Percentiles rank a stretch among this genome's conserved stretches.
Evolutionary conservation across 2,113 vertebrate species (phyloP).

Genomic region (Lycocorax pyrrhopterus): DNA sequence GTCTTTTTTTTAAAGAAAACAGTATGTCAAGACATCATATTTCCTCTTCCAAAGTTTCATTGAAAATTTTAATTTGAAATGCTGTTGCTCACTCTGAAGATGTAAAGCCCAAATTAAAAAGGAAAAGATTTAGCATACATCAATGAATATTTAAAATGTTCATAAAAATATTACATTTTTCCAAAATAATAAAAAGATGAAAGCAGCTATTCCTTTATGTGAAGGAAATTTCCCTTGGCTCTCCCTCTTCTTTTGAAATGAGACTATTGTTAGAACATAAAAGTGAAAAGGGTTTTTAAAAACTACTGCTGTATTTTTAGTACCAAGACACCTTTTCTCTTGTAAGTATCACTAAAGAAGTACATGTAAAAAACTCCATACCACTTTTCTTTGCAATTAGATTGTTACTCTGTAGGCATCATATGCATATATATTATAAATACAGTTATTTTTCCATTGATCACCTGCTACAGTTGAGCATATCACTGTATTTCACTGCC

Average conservation of each 20-base stretch:
- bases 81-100: conserved; percentile 26
- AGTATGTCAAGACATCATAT: conserved; percentile 7
- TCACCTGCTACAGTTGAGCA: neutral
- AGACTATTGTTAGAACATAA: neutral
- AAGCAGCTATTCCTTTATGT: conserved; percentile 49
- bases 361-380: neutral
- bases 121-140: neutral
- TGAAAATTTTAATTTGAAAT: conserved; percentile 24
- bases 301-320: neutral
- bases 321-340: neutral
- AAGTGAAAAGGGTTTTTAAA: neutral
- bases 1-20: neutral
- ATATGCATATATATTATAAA: neutral
- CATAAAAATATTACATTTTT: conserved; percentile 50
- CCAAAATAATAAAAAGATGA: conserved; percentile 49
- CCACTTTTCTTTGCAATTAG: neutral
- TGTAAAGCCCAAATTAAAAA: conserved; percentile 55
- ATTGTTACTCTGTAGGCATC: neutral
- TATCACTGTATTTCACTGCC: neutral
- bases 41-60: conserved; percentile 58
- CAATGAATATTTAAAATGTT: conserved; percentile 52
- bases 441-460: neutral
- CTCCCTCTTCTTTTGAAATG: neutral
- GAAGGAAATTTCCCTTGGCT: conserved; percentile 4
- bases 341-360: neutral